These are phyloP conservation scores for Lycopodina hypogea DNA, from an alignment of 37 sponge, comb jelly and placozoan species.

Conservation along the genomic window DNA sequence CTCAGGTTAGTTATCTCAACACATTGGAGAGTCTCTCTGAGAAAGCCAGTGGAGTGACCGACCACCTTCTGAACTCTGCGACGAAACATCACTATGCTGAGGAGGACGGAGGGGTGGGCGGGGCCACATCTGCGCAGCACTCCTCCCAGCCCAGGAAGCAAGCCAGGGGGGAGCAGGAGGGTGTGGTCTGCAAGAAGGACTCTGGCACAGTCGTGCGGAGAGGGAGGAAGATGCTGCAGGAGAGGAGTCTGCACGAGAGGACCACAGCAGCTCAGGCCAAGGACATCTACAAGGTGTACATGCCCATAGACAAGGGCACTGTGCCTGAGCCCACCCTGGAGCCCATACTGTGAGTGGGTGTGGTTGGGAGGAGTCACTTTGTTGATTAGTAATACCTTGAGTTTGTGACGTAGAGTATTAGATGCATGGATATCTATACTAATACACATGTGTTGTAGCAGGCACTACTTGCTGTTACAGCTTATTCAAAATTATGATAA, in stretches of 20 bases:
- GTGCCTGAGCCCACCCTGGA: conserved; percentile 3
- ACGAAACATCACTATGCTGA: not conserved
- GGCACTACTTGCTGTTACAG: no score
- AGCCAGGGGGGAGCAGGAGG: conserved; percentile 1
- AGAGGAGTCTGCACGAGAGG: conserved; percentile 3
- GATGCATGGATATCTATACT: no score
- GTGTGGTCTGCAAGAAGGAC: not conserved
- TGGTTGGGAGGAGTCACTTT: not conserved
- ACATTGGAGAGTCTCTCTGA: not conserved
- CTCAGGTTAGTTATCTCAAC: conserved; percentile 2
- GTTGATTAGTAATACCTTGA: no score
- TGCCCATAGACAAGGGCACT: conserved; percentile 20
- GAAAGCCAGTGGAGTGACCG: not conserved
- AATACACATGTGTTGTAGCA: no score
- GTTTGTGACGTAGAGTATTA: no score
- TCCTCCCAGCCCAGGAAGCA: not conserved
- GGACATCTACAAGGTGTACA: conserved; percentile 30
- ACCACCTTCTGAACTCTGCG: not conserved
- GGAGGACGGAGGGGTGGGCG: not conserved
- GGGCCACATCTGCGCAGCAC: not conserved
- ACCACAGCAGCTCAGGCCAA: conserved; percentile 7
- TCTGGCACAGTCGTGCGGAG: conserved; percentile 2
- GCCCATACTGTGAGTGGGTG: conserved; percentile 31
- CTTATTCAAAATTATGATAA: no score
- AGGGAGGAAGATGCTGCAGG: conserved; percentile 18